Evolutionary conservation across 2,888 invertebrate genomes (phyloP), one percentile per base, ranked within the genome.

Genomic region (Lepeophtheirus nordmannii): DNA sequence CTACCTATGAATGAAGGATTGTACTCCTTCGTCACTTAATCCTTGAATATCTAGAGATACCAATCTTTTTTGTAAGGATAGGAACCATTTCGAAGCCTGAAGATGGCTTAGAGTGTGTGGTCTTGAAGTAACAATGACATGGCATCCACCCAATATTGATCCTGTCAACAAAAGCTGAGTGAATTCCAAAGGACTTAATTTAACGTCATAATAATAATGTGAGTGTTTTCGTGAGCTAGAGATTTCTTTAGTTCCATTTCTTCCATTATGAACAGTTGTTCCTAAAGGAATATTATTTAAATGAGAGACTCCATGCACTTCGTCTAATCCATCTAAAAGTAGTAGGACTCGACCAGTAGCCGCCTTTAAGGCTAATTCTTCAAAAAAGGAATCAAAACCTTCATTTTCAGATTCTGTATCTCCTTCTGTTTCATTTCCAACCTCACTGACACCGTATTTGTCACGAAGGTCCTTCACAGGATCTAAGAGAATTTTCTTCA

Each of bases 21-120:
- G 37, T 17, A 63, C 56, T 10, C 63, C 63, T 38, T 63, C 63
- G 14, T 63, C 63, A 30, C 63, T 63, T 17, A 66, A 41, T 12
- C 66, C 66, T 60, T 66, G 66, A 40, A 66, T 66, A 46, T 66
- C 66, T 3, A 66, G 37, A 30, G 60, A 39, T 46, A 66, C 58
- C 17, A 66, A 20, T 23, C 59, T 17, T 17, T 66, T 66, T 14
- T 63, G 58, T 39, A 66, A 40, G 22, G 39, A 38, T 14, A 58
- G 38, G 22, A 66, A 66, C 66, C 66, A 66, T 30, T 60, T 59
- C 41, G 39, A 22, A n/a, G 60, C 17, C 12, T 66, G 66, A 23
- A 66, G 58, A 60, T 66, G 59, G 23, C 58, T 66, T 9, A 66
- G 60, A 1, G 66, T 66, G 22, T 66, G 66, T n/a, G 66, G 66